Conservation (phyloP, 2,113 vertebrate genomes). For the Vulpes vulpes region DNA sequence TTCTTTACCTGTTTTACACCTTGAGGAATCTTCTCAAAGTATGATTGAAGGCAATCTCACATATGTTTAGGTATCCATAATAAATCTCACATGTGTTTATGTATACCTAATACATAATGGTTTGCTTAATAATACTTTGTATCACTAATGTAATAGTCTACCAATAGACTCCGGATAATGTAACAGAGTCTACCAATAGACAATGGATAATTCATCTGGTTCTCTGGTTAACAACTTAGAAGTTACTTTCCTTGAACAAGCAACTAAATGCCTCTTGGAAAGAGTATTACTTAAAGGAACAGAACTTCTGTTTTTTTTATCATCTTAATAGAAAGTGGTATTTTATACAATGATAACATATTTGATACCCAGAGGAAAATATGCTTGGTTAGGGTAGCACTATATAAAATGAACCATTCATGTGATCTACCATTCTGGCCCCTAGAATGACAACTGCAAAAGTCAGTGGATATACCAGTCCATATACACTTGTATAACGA, state of each 20-base stretch:
- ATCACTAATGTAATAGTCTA: neutral
- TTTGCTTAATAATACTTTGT: neutral
- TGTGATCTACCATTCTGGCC: neutral
- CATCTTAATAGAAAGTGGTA: neutral
- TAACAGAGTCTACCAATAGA: neutral
- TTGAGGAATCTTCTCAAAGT: neutral
- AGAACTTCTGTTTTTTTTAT: neutral
- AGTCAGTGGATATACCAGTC: neutral
- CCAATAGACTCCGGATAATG: neutral
- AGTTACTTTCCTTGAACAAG: neutral
- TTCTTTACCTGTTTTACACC: slow-evolving; percentile 27
- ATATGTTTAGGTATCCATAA: neutral
- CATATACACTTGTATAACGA: neutral
- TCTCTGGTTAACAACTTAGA: neutral
- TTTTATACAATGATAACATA: neutral
- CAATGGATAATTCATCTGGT: neutral
- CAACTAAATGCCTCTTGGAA: slow-evolving; percentile 1
- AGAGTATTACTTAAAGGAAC: neutral
- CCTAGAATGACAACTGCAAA: neutral
- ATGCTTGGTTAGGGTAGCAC: neutral
- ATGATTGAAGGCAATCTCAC: slow-evolving; percentile 22
- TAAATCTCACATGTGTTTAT: neutral
- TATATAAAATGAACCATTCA: neutral
- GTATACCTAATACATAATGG: neutral
- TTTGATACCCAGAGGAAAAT: neutral